Evolutionary conservation across 2,797 vertebrate genomes (phyloP).

Genomic region (Semaprochilodus insignis): DNA sequence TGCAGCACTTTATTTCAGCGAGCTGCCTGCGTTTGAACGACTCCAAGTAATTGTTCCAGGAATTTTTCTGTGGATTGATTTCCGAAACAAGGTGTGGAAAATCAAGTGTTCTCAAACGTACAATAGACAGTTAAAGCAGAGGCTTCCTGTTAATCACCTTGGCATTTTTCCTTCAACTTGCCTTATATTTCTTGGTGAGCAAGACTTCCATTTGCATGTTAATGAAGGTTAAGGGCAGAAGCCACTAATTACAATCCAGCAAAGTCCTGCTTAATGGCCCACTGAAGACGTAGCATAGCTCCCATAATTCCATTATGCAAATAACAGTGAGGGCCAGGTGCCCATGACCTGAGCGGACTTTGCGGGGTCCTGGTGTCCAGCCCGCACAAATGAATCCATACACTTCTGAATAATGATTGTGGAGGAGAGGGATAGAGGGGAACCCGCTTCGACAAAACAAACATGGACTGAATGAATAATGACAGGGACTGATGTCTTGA

Average conservation of each 20-base stretch:
- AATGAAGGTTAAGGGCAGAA: constrained; percentile 96
- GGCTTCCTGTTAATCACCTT: constrained; percentile 81
- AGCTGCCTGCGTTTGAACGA: not conserved
- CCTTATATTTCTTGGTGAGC: constrained; percentile 83
- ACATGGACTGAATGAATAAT: not conserved
- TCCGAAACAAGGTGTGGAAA: constrained; percentile 3
- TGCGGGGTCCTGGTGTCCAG: constrained; percentile 75
- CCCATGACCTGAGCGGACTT: constrained; percentile 79
- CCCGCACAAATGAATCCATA: constrained; percentile 77
- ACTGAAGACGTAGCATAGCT: constrained; percentile 87
- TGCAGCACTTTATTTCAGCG: not conserved
- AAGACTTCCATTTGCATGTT: constrained; percentile 93
- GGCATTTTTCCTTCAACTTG: constrained; percentile 80
- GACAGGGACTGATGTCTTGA: constrained; percentile 30
- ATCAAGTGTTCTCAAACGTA: constrained; percentile 71
- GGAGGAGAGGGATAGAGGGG: not conserved
- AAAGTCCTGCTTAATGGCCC: constrained; percentile 89
- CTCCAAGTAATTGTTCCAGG: not conserved
- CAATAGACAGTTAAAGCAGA: constrained; percentile 75
- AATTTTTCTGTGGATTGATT: constrained; percentile 5
- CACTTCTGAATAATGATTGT: constrained; percentile 48
- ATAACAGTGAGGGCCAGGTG: constrained; percentile 83
- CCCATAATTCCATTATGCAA: constrained; percentile 96
- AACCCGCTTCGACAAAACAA: not conserved
- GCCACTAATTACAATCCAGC: constrained; percentile 94